Base-by-base conservation (phyloP, 2,113 vertebrate genomes). In the Neodon shergylaensis region DNA sequence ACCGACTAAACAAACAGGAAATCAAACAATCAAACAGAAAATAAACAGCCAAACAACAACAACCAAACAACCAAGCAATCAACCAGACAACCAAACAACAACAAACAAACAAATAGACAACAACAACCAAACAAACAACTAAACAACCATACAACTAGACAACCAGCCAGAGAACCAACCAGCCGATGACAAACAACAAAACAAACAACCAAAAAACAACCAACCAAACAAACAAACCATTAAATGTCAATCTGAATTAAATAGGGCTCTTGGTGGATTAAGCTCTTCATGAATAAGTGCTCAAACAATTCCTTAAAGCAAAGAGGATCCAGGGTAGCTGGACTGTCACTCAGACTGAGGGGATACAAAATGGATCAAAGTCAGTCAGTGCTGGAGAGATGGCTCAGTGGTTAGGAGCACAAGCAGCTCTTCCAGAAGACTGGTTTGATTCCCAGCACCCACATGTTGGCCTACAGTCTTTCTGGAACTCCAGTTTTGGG, bases 351-450 rank as follows among this genome's bases (percentile, higher is more conserved):
- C 79, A 61, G 12, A n/a, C 70, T 21, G 24, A 14, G 14, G 33
- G 14, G 44, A 2, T 5, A 1, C 28, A 1, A n/a, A 68, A 70
- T 3, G 33, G 0, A 2, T 9, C 39, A n/a, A 36, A 3, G 19
- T 5, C 81, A 42, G 58, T 42, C 81, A 83, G 24, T n/a, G 54
- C 58, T 83, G 58, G 22, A 83, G 58, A 63, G n/a, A 42, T 4
- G 39, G 1, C 81, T 42, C 58, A 83, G n/a, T 31, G 24, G n/a
- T 83, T 63, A 42, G 61, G 54, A 83, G 81, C 58, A 28, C n/a
- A 19, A 58, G n/a, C 81, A 58, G 36, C 11, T 83, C 24, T 83
- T 42, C n/a, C 22, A 28, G 58, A 42, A n/a, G 66, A 39, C 52
- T 36, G 10, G 7, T 63, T 83, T 26, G 3, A 13, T 63, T 42